Conservation (phyloP, 2,797 vertebrate genomes). For the Pachyuromys duprasi region DNA sequence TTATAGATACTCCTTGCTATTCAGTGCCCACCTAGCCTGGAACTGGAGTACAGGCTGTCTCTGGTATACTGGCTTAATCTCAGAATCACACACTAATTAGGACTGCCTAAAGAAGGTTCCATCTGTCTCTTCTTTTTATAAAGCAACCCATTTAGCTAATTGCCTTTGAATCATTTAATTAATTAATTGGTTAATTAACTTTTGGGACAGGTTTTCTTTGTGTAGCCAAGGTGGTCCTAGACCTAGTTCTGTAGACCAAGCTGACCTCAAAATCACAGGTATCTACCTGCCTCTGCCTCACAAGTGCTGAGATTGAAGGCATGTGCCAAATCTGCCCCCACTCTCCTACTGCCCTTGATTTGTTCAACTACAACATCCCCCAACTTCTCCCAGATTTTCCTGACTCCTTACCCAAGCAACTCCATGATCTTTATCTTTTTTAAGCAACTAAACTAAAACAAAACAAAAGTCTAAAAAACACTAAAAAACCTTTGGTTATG, state of each 20-base stretch:
- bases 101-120: not conserved
- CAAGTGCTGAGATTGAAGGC: not conserved
- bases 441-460: not conserved
- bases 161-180: too few relatives aligned
- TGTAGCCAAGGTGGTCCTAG: not conserved
- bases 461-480: not conserved
- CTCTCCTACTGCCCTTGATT: not conserved
- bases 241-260: not conserved
- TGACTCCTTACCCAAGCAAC: too few relatives aligned
- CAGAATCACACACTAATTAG: not conserved
- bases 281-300: not conserved
- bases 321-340: not conserved
- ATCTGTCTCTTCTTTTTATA: not conserved
- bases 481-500: not conserved
- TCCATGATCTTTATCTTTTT: not conserved
- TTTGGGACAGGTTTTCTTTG: not conserved
- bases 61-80: too few relatives aligned
- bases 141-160: not conserved
- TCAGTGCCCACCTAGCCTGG: not conserved
- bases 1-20: too few relatives aligned
- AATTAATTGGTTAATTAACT: too few relatives aligned
- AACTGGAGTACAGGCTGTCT: not conserved
- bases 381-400: not conserved
- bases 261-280: not conserved
- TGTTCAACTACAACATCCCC: not conserved